Evolutionary conservation across 2,797 vertebrate species (phyloP), one percentile per base, ranked within the genome.

Genomic region (Harpagifer antarcticus): DNA sequence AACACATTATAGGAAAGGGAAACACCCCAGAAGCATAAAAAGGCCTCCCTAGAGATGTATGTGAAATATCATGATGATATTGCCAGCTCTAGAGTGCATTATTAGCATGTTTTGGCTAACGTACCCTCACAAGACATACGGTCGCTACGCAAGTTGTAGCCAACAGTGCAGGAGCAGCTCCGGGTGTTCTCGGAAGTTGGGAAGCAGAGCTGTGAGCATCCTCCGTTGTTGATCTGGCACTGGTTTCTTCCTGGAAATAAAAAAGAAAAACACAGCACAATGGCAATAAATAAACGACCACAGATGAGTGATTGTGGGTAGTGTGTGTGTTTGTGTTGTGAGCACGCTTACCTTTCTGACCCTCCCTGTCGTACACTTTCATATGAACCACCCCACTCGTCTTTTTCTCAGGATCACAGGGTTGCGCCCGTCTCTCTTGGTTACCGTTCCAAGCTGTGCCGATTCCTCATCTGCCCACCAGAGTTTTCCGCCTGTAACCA

Each of bases 401-500:
- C 91, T 98, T 99, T 99, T 99, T 69, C 98, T 83, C 42, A 99
- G 89, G 20, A 97, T 90, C 6, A 92, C 85, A 6, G 92, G 91
- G 77, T 97, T 97, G 33, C 96, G 94, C 43, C 98, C 98, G 47
- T 99, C 98, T 87, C 94, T 95, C 91, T 99, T 99, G 88, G 93
- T 96, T 16, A 97, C 97, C 0, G 96, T 99, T 67, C 98, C 98
- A 1, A 99, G 90, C 92, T 97, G 96, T 47, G 95, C 96, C 23
- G 96, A 95, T 67, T 97, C 97, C 81, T 99, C 97, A 65, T 99
- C 97, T 50, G 97, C 97, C 98, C 98, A 99, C 98, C 98, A 99
- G 9, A 99, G 94, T 78, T 97, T 98, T 61, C 96, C 96, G 84
- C 98, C 98, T 99, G 93, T 3, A 87, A 91, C 63, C 76, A 76